Conservation (phyloP, 2,888 invertebrate species). For the Ceratothoa steindachneri region DNA sequence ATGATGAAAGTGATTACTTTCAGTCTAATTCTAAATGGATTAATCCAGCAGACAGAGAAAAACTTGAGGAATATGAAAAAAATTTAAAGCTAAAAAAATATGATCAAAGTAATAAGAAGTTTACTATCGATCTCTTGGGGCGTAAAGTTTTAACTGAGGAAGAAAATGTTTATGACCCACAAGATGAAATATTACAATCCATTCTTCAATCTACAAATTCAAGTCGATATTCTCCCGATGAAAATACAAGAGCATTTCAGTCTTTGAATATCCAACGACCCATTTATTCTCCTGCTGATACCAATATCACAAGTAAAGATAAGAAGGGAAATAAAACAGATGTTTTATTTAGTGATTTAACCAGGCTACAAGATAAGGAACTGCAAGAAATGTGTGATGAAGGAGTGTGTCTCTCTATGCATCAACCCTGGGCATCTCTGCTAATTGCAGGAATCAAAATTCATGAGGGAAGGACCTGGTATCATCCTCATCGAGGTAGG, state of each 20-base stretch:
- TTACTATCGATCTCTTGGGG: constrained; percentile 72
- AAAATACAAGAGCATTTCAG: constrained; percentile 20
- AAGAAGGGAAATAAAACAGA: not conserved
- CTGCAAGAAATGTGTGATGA: constrained; percentile 77
- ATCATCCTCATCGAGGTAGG: constrained; percentile 81
- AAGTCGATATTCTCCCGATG: constrained; percentile 33
- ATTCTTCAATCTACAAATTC: constrained; percentile 52
- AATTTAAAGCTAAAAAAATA: constrained; percentile 66
- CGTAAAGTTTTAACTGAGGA: constrained; percentile 57
- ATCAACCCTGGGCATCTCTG: constrained; percentile 92
- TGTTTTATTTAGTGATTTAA: not conserved
- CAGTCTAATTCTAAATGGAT: constrained; percentile 74
- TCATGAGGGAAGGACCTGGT: constrained; percentile 93
- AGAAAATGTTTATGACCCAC: constrained; percentile 53
- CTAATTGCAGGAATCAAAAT: constrained; percentile 87
- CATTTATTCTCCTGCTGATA: constrained; percentile 19
- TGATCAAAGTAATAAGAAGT: constrained; percentile 63
- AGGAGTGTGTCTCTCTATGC: constrained; percentile 86
- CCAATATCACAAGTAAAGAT: constrained; percentile 1
- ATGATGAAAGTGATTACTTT: constrained; percentile 93
- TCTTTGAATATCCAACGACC: constrained; percentile 33
- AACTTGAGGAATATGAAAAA: constrained; percentile 64
- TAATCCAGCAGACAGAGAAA: constrained; percentile 65
- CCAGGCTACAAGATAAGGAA: constrained; percentile 65
- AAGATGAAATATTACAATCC: constrained; percentile 54